Evolutionary conservation across 2,888 invertebrate genomes (phyloP).

Genomic region (Actias luna): DNA sequence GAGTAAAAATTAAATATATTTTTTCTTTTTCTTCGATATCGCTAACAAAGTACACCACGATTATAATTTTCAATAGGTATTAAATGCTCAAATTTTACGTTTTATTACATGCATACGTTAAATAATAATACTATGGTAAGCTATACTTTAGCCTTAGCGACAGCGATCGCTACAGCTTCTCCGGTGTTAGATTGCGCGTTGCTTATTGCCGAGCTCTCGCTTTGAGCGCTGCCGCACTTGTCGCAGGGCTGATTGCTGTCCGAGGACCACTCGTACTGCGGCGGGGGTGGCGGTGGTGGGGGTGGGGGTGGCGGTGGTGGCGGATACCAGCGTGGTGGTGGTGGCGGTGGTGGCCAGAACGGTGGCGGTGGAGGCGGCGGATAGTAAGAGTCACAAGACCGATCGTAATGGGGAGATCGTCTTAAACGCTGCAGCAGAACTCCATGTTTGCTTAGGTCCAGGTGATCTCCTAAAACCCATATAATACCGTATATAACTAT

Average conservation of each 20-base stretch:
- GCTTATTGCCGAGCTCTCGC: constrained; percentile 38
- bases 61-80: too few relatives aligned
- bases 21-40: too few relatives aligned
- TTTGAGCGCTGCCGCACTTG: constrained; percentile 23
- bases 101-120: too few relatives aligned
- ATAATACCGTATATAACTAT: too few relatives aligned
- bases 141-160: constrained; percentile 37
- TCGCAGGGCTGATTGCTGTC: constrained; percentile 21
- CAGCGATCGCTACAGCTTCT: constrained; percentile 50
- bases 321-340: constrained; percentile 26
- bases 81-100: too few relatives aligned
- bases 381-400: constrained; percentile 35
- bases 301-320: constrained; percentile 30
- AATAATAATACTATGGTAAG: not conserved
- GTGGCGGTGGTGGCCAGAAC: constrained; percentile 32
- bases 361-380: constrained; percentile 41
- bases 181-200: constrained; percentile 47
- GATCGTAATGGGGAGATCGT: constrained; percentile 46
- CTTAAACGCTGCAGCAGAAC: constrained; percentile 43
- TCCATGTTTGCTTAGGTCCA: not conserved
- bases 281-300: constrained; percentile 31
- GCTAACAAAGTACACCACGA: too few relatives aligned
- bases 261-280: constrained; percentile 14
- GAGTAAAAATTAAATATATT: too few relatives aligned
- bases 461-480: too few relatives aligned